These are phyloP conservation scores for Stichodactyla mertensii DNA, from an alignment of 64 coral and sea anemone genomes.

Conservation along the genomic window DNA sequence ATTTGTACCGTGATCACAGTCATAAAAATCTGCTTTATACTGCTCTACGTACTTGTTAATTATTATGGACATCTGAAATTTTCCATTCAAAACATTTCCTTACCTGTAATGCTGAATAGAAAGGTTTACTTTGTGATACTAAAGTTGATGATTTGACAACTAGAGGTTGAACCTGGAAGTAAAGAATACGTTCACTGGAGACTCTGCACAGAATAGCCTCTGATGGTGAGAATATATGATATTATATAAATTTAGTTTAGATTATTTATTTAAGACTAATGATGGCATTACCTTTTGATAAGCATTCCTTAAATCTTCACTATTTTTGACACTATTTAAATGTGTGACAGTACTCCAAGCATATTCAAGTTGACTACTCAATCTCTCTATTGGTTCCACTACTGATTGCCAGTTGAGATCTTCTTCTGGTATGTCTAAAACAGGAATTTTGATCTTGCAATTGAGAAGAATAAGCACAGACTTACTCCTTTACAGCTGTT, in stretches of 20 bases:
- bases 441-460: no score
- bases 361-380: constrained; percentile 61
- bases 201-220: not conserved
- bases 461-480: not conserved
- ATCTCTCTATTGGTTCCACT: constrained; percentile 64
- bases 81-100: not conserved
- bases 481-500: not conserved
- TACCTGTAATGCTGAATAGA: constrained; percentile 65
- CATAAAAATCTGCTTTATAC: no score
- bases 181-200: not conserved
- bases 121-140: constrained; percentile 62
- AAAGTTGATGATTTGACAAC: constrained; percentile 69
- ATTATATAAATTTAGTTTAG: not conserved
- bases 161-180: constrained; percentile 52
- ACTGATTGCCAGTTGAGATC: constrained; percentile 55
- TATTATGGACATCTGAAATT: no score
- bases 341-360: constrained; percentile 82
- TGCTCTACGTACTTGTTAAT: no score
- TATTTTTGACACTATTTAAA: constrained; percentile 83
- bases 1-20: no score
- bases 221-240: not conserved
- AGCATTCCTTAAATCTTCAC: constrained; percentile 53
- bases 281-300: constrained; percentile 57
- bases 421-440: not conserved
- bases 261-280: no score